Evolutionary conservation across 2,797 vertebrate species (phyloP).

Genomic region (Pelodytes ibericus): DNA sequence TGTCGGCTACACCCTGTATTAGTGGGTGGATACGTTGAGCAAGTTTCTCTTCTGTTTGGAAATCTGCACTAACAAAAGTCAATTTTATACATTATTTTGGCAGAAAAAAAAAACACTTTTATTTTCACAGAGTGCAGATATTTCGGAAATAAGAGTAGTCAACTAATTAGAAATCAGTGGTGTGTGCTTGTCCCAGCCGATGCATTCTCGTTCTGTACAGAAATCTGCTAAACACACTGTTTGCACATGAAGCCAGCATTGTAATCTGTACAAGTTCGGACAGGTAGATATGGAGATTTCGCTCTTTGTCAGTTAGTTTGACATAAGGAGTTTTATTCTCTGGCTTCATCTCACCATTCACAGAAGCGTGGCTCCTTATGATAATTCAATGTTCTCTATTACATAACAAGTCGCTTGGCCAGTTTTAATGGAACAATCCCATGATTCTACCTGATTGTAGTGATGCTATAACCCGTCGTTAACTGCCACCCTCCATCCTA

Average conservation of each 20-base stretch:
- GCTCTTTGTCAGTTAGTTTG: slow-evolving; percentile 11
- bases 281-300: slow-evolving; percentile 16
- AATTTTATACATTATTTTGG: background rate
- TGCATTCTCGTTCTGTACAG: background rate
- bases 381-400: background rate
- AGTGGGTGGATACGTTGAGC: slow-evolving; percentile 25
- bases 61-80: slow-evolving; percentile 1
- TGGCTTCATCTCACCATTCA: slow-evolving; percentile 7
- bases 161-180: background rate
- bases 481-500: too few species aligned
- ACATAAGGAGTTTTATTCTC: slow-evolving; percentile 19
- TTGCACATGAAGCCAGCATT: slow-evolving; percentile 27
- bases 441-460: too few species aligned
- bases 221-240: background rate
- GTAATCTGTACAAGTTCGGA: slow-evolving; percentile 31
- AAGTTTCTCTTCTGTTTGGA: slow-evolving; percentile 8
- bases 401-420: background rate
- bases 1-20: slow-evolving; percentile 11
- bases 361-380: background rate
- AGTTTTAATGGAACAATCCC: background rate
- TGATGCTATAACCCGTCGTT: too few species aligned
- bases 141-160: background rate
- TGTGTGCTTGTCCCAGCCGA: background rate
- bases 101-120: background rate
- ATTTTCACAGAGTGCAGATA: background rate